These are phyloP conservation scores for Cremastinae sp. DNA, from an alignment of 2,888 invertebrate species.

Conservation along the genomic window DNA sequence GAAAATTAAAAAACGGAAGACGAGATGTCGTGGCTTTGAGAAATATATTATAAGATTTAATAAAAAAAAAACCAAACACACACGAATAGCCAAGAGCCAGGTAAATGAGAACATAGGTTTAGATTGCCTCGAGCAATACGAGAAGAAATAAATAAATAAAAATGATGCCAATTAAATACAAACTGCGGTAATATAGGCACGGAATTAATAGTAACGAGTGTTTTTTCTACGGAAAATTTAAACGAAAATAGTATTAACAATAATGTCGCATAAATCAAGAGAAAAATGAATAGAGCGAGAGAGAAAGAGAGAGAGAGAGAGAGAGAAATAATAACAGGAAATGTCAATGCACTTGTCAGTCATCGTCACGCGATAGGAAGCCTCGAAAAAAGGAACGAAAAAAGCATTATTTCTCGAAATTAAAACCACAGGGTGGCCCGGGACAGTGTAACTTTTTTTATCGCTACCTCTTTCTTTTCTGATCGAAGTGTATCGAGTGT, in stretches of 20 bases:
- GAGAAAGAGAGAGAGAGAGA: conserved; percentile 28
- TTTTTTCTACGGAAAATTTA: conserved; percentile 60
- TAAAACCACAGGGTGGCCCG: conserved; percentile 74
- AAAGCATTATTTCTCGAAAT: conserved; percentile 21
- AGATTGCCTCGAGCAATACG: conserved; percentile 58
- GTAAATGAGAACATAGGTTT: conserved; percentile 47
- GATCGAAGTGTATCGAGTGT: neutral
- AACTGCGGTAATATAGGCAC: conserved; percentile 54
- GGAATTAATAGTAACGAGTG: conserved; percentile 49
- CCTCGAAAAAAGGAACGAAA: conserved; percentile 34
- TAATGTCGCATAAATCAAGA: conserved; percentile 11
- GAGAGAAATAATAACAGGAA: conserved; percentile 16
- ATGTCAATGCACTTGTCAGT: conserved; percentile 65
- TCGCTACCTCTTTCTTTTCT: conserved; percentile 50
- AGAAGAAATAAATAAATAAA: conserved; percentile 14
- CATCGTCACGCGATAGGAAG: conserved; percentile 61
- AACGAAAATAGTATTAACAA: conserved; percentile 53
- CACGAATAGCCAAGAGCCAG: conserved; percentile 48
- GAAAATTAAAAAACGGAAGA: conserved; percentile 32
- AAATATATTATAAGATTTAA: conserved; percentile 32
- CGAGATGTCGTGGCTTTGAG: conserved; percentile 51
- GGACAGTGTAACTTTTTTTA: conserved; percentile 68
- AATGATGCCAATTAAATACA: conserved; percentile 59
- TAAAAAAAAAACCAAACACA: conserved; percentile 30
- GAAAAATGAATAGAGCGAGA: conserved; percentile 32